phyloP scores from a whole-genome alignment of 2,797 vertebrate species.

The Rhinella marina region DNA sequence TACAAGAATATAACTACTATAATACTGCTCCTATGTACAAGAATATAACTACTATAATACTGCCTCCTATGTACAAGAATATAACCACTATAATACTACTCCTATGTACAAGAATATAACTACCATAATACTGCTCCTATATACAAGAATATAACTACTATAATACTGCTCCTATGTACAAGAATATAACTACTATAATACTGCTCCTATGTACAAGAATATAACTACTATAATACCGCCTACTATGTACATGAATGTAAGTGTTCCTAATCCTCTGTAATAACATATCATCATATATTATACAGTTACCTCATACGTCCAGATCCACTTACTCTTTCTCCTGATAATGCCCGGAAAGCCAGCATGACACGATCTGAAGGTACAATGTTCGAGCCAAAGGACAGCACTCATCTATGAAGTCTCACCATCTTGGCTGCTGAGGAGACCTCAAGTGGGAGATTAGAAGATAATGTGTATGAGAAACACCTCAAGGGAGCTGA shows the following conservation, averaged over 20 bases:
- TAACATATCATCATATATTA: not conserved
- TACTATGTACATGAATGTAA: not conserved
- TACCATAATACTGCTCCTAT: not conserved
- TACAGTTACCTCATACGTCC: conserved; percentile 83
- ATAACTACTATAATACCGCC: conserved; percentile 16
- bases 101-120: too few species aligned
- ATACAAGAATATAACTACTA: conserved; percentile 8
- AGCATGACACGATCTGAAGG: conserved; percentile 74
- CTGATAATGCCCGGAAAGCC: conserved; percentile 76
- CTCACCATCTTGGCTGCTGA: not conserved
- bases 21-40: not conserved
- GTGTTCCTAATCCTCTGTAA: not conserved
- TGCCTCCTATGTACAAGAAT: not conserved
- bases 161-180: not conserved
- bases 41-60: not conserved
- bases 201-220: too few species aligned
- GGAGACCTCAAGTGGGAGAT: not conserved
- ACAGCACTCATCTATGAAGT: conserved; percentile 82
- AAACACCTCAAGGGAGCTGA: not conserved
- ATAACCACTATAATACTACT: not conserved
- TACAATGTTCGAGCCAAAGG: conserved; percentile 77
- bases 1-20: not conserved
- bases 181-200: conserved; percentile 3
- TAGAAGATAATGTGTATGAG: not conserved
- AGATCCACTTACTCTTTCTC: conserved; percentile 81